Evolutionary conservation across 2,888 invertebrate species (phyloP), one percentile per base, ranked within the genome.

Genomic region (Halocaridina rubra): DNA sequence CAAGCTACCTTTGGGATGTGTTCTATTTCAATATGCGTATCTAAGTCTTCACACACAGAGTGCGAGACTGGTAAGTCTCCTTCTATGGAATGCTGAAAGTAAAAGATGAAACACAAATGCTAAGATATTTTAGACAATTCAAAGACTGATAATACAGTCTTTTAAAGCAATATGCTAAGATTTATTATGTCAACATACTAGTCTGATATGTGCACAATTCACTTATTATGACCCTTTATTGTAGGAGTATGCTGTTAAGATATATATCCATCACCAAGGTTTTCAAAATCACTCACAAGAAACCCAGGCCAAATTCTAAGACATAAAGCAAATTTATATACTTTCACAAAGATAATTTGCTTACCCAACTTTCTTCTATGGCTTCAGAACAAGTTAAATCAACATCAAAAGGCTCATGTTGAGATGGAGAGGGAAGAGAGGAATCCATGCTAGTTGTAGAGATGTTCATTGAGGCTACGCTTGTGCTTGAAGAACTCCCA

Each of bases 51-150:
- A 76, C 67, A 76, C 29, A 19, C 71, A n/a, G 69, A 32, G 30
- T 59, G 59, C 39, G 77, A 82, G 32, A 77, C 77, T 33, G 76
- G 71, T 22, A 24, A 19, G n/a, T 71, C 81, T 77, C 59, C 71
- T 46, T 82, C 77, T 67, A 82, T 67, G 53, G 81, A 82, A 81
- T 74, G 80, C 80, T 81, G 80, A 64, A 81, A 81, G n/a, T n/a
- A n/a, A n/a, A n/a, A n/a, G n/a, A n/a, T n/a, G n/a, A n/a, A n/a
- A n/a, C n/a, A n/a, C n/a, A n/a, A n/a, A n/a, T n/a, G n/a, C n/a
- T n/a, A n/a, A n/a, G n/a, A n/a, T n/a, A n/a, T n/a, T n/a, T n/a
- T n/a, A n/a, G n/a, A n/a, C n/a, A n/a, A n/a, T n/a, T n/a, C n/a
- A n/a, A n/a, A n/a, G n/a, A n/a, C n/a, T n/a, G n/a, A n/a, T n/a